Conservation (phyloP, 2,888 invertebrate genomes). For the Sesamia inferens region DNA sequence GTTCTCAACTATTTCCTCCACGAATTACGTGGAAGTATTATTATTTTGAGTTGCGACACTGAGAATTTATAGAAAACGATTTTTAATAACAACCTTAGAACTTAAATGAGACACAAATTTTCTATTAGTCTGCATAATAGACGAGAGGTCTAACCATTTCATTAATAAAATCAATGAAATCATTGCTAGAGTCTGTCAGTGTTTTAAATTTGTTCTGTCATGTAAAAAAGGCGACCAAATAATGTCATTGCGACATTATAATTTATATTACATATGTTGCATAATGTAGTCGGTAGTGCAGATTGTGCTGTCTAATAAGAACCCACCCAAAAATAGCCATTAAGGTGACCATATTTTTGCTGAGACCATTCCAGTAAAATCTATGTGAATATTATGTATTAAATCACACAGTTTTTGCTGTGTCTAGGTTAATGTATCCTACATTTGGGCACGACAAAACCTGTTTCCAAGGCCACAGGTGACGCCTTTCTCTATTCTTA, state of each 20-base stretch:
- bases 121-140: not conserved
- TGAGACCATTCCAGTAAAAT: not conserved
- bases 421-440: constrained; percentile 3
- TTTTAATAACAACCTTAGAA: not conserved
- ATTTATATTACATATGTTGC: not conserved
- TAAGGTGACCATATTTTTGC: not conserved
- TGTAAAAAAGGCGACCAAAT: not conserved
- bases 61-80: not conserved
- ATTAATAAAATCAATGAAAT: not conserved
- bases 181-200: not conserved
- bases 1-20: not conserved
- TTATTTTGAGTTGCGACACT: not conserved
- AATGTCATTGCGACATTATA: not conserved
- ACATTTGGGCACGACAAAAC: constrained; percentile 10
- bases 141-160: not conserved
- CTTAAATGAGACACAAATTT: not conserved
- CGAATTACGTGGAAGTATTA: not conserved
- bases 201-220: not conserved
- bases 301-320: not conserved
- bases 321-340: not conserved
- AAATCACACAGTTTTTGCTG: constrained; percentile 4
- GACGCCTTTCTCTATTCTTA: not conserved
- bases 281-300: not conserved
- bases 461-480: constrained; percentile 1
- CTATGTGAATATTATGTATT: not conserved